Percentiles rank a stretch among this genome's conserved stretches.
These are phyloP conservation scores for Haliclystus octoradiatus DNA, from an alignment of 30 jellyfish, hydroid and myxozoan genomes.

Conservation along the genomic window DNA sequence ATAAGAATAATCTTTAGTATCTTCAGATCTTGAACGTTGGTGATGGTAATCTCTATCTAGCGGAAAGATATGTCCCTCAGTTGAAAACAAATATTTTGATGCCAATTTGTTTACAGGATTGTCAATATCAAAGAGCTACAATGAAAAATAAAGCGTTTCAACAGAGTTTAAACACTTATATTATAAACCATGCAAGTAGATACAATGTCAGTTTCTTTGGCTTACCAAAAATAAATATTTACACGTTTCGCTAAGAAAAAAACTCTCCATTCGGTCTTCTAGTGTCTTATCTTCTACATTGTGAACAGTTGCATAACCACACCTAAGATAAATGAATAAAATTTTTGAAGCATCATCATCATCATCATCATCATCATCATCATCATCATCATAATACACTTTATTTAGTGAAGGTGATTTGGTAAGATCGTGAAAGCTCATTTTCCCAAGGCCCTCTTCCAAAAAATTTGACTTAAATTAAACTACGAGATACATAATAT, in stretches of 20 bases:
- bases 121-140: slow-evolving; percentile 73
- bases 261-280: slow-evolving; percentile 98
- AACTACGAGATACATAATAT: too few species aligned
- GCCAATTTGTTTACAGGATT: slow-evolving; percentile 84
- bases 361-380: too few species aligned
- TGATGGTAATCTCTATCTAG: slow-evolving; percentile 62
- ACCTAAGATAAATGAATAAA: slow-evolving; percentile 22
- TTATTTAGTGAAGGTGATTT: too few species aligned
- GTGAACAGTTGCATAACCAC: slow-evolving; percentile 96
- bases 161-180: not conserved
- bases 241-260: slow-evolving; percentile 91
- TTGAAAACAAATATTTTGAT: slow-evolving; percentile 81
- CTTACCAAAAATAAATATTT: slow-evolving; percentile 83
- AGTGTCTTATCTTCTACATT: slow-evolving; percentile 66
- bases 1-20: too few species aligned
- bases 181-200: too few species aligned
- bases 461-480: too few species aligned
- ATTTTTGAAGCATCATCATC: not conserved
- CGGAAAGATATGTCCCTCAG: slow-evolving; percentile 91
- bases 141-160: not conserved
- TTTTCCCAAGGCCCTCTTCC: too few species aligned
- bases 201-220: too few species aligned
- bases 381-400: too few species aligned
- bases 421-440: too few species aligned
- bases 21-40: not conserved